A percentile compares a stretch with the other conserved stretches of the same genome.
Conservation (phyloP, 1,140 invertebrate species). For the Drosophila insularis region DNA sequence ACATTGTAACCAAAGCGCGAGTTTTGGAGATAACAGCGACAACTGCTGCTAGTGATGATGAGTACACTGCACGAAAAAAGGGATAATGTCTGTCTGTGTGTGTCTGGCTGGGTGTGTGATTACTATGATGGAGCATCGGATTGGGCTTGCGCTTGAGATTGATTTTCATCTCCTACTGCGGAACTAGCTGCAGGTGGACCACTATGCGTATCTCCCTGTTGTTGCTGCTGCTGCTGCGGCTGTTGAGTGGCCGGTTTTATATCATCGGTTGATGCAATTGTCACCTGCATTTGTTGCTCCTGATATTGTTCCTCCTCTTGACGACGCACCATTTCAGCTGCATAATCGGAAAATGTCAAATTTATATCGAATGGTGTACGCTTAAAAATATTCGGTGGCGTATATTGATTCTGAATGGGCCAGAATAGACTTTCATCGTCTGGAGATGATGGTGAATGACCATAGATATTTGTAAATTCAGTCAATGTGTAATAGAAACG, state of each 20-base stretch:
- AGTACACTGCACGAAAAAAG: constrained; percentile 31
- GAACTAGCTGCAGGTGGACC: background rate
- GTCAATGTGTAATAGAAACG: constrained; percentile 62
- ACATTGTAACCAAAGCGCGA: constrained; percentile 65
- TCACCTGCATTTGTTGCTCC: background rate
- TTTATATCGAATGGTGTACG: constrained; percentile 70
- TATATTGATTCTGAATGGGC: constrained; percentile 69
- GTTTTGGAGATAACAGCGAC: constrained; percentile 60
- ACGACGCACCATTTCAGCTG: constrained; percentile 30
- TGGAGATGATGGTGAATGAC: constrained; percentile 33
- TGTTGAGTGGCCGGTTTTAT: background rate
- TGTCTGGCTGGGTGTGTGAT: background rate
- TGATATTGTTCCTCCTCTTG: constrained; percentile 21
- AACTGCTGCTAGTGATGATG: constrained; percentile 20
- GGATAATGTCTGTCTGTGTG: background rate
- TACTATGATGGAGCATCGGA: background rate
- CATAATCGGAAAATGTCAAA: constrained; percentile 65
- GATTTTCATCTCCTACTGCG: background rate
- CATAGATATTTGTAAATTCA: constrained; percentile 49
- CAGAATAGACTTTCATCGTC: constrained; percentile 66
- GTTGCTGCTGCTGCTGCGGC: background rate
- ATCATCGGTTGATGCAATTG: background rate
- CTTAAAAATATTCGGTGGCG: constrained; percentile 60
- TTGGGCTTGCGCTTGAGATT: background rate
- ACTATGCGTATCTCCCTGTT: background rate